Evolutionary conservation across 2,113 vertebrate species (phyloP), one percentile per base, ranked within the genome.

Genomic region (Pycnonotus jocosus): DNA sequence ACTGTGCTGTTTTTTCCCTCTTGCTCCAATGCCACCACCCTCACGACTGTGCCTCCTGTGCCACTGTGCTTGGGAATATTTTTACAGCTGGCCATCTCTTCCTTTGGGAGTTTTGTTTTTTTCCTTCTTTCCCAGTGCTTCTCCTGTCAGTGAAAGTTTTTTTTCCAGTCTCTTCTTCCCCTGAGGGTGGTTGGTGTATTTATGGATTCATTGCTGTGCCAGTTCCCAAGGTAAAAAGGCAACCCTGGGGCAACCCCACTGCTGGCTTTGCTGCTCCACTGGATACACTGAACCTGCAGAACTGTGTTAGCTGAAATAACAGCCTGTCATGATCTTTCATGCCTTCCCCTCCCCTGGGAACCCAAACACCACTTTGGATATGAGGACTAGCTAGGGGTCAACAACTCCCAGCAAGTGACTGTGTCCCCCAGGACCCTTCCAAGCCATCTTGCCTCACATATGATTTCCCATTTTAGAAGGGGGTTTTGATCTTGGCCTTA

Each of bases 91-190:
- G 79, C 68, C 37, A 85, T n/a, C 71, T 76, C 45, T 68, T 85
- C 62, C 79, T 88, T 62, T 70, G 90, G 74, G 74, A 93, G 33
- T 40, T 42, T 61, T 60, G 2, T 23, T 37, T 64, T 22, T 17
- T 30, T 40, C 19, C 20, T 13, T 7, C 30, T 28, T 17, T 3
- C 3, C 56, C 74, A 86, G 38, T 80, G 38, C 10, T 93, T 81
- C 85, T 92, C 17, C 58, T 90, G 69, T 73, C 33, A 50, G 85
- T 68, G 80, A 78, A 96, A 78, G n/a, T 2, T 64, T 96, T 95
- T 95, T 96, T 94, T 96, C 80, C 93, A 96, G 40, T 23, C n/a
- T 82, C 61, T 21, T 66, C 38, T 80, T 92, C 88, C 90, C 85
- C 12, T 17, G 82, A 31, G 90, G 53, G 40, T 42, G 48, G 40